Percentiles rank a stretch among this genome's conserved stretches.
phyloP scores from a whole-genome alignment of 2,888 invertebrate genomes.

The Diaprepes abbreviatus region DNA sequence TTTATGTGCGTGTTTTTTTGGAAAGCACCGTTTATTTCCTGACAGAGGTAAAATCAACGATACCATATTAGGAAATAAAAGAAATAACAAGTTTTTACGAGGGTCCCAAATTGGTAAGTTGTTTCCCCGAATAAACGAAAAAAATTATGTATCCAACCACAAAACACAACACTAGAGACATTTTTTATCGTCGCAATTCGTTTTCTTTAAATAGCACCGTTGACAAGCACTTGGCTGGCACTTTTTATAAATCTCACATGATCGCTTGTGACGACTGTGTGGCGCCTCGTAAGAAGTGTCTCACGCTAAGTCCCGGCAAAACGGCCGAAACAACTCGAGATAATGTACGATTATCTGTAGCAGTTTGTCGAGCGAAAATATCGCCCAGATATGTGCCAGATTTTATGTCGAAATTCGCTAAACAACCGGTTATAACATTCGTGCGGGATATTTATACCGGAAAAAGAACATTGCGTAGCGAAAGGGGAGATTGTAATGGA shows the following conservation, averaged over 20 bases:
- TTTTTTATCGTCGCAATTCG: constrained; percentile 5
- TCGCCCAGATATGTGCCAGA: constrained; percentile 43
- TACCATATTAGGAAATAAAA: too few species aligned
- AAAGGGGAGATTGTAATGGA: constrained; percentile 37
- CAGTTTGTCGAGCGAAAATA: constrained; percentile 43
- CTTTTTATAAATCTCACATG: constrained; percentile 20
- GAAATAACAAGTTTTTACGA: too few species aligned
- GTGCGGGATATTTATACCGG: constrained; percentile 45
- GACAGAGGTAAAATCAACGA: too few species aligned
- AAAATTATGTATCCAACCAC: not conserved
- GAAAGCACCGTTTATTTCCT: too few species aligned
- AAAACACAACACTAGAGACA: not conserved
- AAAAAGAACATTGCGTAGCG: constrained; percentile 34
- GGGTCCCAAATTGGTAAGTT: too few species aligned
- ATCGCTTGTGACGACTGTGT: constrained; percentile 25
- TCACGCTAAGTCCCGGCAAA: constrained; percentile 25
- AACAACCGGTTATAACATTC: constrained; percentile 42
- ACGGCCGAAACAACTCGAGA: constrained; percentile 39
- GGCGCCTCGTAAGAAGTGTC: constrained; percentile 37
- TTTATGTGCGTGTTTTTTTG: too few species aligned
- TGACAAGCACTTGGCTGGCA: constrained; percentile 24
- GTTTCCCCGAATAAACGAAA: not conserved
- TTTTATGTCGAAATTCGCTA: constrained; percentile 46
- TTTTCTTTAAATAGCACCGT: constrained; percentile 13
- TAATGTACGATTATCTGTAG: constrained; percentile 47